These are phyloP conservation scores for Eriocheir sinensis DNA, from an alignment of 1,140 invertebrate species.

Conservation along the genomic window DNA sequence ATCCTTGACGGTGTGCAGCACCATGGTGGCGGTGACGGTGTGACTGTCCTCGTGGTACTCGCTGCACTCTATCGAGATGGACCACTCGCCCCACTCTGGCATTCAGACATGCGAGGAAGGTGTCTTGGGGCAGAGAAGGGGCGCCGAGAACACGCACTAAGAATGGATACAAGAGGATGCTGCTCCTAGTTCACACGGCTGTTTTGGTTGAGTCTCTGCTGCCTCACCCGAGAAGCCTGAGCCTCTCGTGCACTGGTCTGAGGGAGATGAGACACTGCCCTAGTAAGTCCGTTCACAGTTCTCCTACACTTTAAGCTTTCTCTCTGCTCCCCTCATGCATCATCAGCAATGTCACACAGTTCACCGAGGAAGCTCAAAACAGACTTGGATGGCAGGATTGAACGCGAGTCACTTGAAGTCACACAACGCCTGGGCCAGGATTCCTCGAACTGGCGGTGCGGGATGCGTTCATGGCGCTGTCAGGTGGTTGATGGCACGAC, in stretches of 20 bases:
- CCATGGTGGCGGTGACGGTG: constrained; percentile 65
- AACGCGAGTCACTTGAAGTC: background rate
- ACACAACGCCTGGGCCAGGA: background rate
- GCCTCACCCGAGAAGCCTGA: background rate
- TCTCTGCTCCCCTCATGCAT: constrained; percentile 61
- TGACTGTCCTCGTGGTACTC: constrained; percentile 62
- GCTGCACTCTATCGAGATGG: constrained; percentile 46
- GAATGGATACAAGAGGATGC: background rate
- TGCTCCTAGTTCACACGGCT: background rate
- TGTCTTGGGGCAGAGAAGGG: background rate
- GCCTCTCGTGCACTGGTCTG: background rate
- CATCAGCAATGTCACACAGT: constrained; percentile 8
- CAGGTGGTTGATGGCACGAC: constrained; percentile 17
- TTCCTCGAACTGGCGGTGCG: constrained; percentile 32
- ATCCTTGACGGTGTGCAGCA: constrained; percentile 63
- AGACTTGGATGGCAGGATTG: background rate
- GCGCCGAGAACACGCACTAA: background rate
- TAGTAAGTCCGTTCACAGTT: background rate
- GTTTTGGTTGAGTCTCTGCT: background rate
- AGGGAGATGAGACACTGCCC: background rate
- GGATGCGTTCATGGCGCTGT: constrained; percentile 48
- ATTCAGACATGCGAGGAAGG: constrained; percentile 29
- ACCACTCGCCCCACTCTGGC: constrained; percentile 63
- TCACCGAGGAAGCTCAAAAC: background rate
- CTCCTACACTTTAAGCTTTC: background rate